These are phyloP conservation scores for Bombus waltoni DNA, from an alignment of 1,140 invertebrate species.

Conservation along the genomic window DNA sequence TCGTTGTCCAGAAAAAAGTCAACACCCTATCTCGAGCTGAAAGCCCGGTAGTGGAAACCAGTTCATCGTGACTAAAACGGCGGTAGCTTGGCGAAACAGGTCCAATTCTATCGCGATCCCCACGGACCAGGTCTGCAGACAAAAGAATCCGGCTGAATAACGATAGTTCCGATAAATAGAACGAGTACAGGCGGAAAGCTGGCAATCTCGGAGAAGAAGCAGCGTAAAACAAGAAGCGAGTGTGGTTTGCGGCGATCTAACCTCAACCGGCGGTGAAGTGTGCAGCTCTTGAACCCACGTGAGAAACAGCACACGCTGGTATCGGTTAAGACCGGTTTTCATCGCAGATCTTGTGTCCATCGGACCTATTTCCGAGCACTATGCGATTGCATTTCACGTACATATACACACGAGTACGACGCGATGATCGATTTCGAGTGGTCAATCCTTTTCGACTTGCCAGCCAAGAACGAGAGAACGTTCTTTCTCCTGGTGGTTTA, in stretches of 20 bases:
- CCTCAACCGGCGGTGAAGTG: conserved; percentile 37
- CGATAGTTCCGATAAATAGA: conserved; percentile 45
- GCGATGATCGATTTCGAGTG: background rate
- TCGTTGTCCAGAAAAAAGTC: too few relatives aligned
- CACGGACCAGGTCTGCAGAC: background rate
- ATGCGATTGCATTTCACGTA: conserved; percentile 1
- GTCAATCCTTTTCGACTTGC: background rate
- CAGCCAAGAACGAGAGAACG: background rate
- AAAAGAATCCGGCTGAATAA: conserved; percentile 36
- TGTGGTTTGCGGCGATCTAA: conserved; percentile 54
- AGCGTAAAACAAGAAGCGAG: conserved; percentile 52
- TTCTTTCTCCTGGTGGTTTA: background rate
- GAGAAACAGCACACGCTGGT: conserved; percentile 57
- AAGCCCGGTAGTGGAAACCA: conserved; percentile 33
- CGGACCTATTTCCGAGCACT: conserved; percentile 23
- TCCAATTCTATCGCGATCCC: conserved; percentile 26
- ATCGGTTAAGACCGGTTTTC: conserved; percentile 60
- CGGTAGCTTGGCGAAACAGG: conserved; percentile 13
- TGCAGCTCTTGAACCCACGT: conserved; percentile 45
- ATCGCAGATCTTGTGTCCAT: background rate
- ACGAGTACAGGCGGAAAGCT: background rate
- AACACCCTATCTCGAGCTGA: background rate
- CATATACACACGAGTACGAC: background rate
- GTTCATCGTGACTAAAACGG: conserved; percentile 15
- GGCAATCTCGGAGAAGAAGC: conserved; percentile 26